A percentile compares a stretch with the other conserved stretches of the same genome.
Evolutionary conservation across 1,140 invertebrate species (phyloP).

Genomic region (Scylla paramamosain): DNA sequence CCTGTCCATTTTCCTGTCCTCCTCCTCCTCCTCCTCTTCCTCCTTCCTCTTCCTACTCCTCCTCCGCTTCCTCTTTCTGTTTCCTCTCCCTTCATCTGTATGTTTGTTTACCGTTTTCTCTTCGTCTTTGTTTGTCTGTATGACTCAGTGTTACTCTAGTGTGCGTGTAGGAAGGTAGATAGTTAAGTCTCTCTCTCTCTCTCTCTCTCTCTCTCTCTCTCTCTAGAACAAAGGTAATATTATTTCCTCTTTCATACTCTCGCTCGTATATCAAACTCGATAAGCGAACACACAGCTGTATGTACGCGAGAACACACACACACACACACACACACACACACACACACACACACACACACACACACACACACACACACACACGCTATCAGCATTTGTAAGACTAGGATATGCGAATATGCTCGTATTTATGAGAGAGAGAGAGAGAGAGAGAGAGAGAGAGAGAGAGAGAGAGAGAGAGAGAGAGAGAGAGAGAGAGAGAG

Average conservation of each 20-base stretch:
- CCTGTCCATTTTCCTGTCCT: too few relatives aligned
- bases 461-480: slow-evolving; percentile 3
- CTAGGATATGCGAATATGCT: not conserved
- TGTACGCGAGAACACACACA: too few relatives aligned
- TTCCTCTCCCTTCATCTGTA: not conserved
- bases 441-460: slow-evolving; percentile 3
- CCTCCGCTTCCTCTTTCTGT: not conserved
- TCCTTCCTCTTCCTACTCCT: not conserved
- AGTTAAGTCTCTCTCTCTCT: not conserved
- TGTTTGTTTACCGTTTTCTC: too few relatives aligned
- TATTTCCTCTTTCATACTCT: too few relatives aligned
- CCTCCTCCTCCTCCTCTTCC: not conserved
- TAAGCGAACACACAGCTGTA: too few relatives aligned
- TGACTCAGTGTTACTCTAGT: too few relatives aligned
- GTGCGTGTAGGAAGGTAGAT: too few relatives aligned
- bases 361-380: too few relatives aligned
- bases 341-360: too few relatives aligned
- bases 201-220: not conserved
- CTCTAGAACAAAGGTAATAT: not conserved
- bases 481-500: slow-evolving; percentile 3
- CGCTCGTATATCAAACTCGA: too few relatives aligned
- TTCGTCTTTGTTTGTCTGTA: too few relatives aligned
- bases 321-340: too few relatives aligned
- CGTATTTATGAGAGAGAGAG: not conserved
- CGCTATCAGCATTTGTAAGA: not conserved